Evolutionary conservation across 1,140 invertebrate genomes (phyloP).

Genomic region (Drosophila athabasca): DNA sequence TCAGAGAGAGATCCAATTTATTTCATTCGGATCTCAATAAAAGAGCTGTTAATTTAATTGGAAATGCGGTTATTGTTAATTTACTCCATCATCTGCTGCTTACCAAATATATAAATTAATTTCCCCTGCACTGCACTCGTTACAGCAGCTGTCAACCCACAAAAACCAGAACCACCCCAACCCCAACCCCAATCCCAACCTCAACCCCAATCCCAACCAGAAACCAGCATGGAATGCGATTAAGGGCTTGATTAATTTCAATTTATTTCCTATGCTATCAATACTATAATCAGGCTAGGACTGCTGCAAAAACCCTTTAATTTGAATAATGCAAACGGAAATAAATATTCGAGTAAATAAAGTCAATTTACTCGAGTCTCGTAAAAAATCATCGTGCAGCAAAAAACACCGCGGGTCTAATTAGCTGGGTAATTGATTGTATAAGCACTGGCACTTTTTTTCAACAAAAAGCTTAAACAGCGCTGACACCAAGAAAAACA

Average conservation of each 20-base stretch:
- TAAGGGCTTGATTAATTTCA: conserved; percentile 74
- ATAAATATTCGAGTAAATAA: conserved; percentile 52
- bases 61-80: conserved; percentile 69
- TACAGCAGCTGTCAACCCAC: conserved; percentile 12
- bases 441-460: conserved; percentile 36
- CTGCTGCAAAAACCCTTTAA: conserved; percentile 11
- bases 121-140: conserved; percentile 43
- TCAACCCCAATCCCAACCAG: conserved; percentile 36
- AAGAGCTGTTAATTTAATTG: conserved; percentile 71
- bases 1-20: neutral
- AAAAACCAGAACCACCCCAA: conserved; percentile 27
- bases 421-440: conserved; percentile 52
- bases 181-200: conserved; percentile 30
- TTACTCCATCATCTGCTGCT: conserved; percentile 63
- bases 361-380: conserved; percentile 8
- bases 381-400: conserved; percentile 4
- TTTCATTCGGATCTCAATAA: conserved; percentile 22
- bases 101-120: conserved; percentile 77
- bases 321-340: conserved; percentile 18
- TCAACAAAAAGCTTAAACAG: neutral
- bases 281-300: neutral
- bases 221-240: conserved; percentile 60
- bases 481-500: conserved; percentile 2
- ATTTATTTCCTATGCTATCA: conserved; percentile 62
- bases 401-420: conserved; percentile 30